Evolutionary conservation across 2,888 invertebrate species (phyloP), one percentile per base, ranked within the genome.

Genomic region (Drosophila testacea): DNA sequence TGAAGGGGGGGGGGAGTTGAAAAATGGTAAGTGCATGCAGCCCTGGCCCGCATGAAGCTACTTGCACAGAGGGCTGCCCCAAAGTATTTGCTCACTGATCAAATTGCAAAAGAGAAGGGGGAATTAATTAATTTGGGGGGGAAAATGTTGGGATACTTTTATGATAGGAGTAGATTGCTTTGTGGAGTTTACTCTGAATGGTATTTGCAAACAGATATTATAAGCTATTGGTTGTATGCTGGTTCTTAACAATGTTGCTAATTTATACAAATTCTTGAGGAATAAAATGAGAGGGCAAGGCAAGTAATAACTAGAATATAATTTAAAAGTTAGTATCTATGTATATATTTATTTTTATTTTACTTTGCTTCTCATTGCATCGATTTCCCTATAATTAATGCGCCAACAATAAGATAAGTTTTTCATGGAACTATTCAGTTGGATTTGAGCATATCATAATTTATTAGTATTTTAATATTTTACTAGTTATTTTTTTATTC

Each of bases 21-120:
- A 28, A 13, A 11, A 38, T 11, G 74, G 64, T 62, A 64, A 73
- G 78, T 76, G 69, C 74, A 78, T 59, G 57, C 64, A 78, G 56
- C 78, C 64, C 78, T 76, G 78, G 69, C 61, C 69, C 69, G 69
- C 62, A 69, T 65, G 28, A 36, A 65, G 76, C 65, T 39, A 66
- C 76, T 78, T 62, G 44, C 66, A 42, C 28, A 73, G 76, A 76
- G 76, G 76, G 76, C 78, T 41, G 57, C 57, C 51, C 61, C 42
- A 51, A 74, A 69, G 42, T 69, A 69, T 73, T 69, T 48, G 56
- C 52, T 44, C 44, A 52, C 39, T 30, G 47, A 7, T 54, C 52
- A 72, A 68, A 59, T 55, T 13, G 38, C 5, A 1, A 10, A 41
- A 28, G n/a, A 36, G 13, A 51, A 41, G 39, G 46, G 65, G 50